Percentiles rank a stretch among this genome's conserved stretches.
These are phyloP conservation scores for Triplophysa dalaica DNA, from an alignment of 2,113 vertebrate species.

Conservation along the genomic window DNA sequence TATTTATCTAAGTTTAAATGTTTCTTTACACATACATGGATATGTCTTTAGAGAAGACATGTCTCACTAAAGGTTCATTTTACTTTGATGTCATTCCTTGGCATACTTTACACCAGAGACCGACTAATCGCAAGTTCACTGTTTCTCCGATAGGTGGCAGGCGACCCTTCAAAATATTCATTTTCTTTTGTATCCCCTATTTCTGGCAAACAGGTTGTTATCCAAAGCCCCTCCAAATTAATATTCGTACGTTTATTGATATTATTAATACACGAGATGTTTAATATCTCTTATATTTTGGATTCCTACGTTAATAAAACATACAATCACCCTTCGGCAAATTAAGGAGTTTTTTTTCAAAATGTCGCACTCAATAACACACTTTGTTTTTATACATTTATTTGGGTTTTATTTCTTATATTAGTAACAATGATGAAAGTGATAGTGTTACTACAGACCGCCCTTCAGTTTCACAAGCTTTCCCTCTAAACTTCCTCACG, in stretches of 20 bases:
- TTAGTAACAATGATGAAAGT: background rate
- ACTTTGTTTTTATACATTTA: background rate
- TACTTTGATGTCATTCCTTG: too few species aligned
- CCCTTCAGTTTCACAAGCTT: slow-evolving; percentile 1
- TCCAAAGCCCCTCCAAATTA: background rate
- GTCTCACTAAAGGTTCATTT: too few species aligned
- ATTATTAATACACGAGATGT: background rate
- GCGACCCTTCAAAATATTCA: background rate
- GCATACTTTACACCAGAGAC: too few species aligned
- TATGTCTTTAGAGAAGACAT: too few species aligned
- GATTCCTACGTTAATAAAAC: background rate
- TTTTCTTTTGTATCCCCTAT: background rate
- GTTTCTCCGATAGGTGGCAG: slow-evolving; percentile 41
- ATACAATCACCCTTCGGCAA: background rate
- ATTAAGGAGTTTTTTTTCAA: background rate
- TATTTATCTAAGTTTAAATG: too few species aligned
- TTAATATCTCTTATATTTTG: background rate
- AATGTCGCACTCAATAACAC: background rate
- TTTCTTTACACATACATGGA: too few species aligned
- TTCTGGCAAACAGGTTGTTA: background rate
- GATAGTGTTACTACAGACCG: slow-evolving; percentile 14
- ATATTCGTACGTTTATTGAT: background rate
- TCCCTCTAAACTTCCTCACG: slow-evolving; percentile 21
- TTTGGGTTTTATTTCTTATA: background rate
- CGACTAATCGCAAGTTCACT: background rate